Conservation (phyloP, 2,113 vertebrate species). For the Notechis scutatus region DNA sequence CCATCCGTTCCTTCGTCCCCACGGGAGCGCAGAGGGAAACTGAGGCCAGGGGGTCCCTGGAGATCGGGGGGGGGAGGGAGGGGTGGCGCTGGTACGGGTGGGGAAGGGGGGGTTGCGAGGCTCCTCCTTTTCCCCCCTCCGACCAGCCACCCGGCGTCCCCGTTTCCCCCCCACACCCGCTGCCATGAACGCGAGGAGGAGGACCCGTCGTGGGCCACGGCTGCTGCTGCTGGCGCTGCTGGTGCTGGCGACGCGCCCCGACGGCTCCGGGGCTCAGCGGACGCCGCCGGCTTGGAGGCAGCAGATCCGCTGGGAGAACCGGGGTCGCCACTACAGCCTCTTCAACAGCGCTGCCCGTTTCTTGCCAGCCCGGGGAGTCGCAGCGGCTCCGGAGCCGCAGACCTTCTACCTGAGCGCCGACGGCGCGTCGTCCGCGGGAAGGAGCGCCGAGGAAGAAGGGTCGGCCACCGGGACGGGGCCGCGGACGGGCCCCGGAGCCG, state of each 20-base stretch:
- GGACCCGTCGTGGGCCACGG: too few relatives aligned
- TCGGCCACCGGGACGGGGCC: not conserved
- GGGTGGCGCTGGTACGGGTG: too few relatives aligned
- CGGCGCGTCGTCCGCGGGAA: not conserved
- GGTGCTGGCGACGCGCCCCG: slow-evolving; percentile 41
- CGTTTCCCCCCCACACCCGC: accelerated
- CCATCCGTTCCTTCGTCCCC: not conserved
- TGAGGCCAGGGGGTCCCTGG: not conserved
- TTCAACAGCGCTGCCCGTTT: slow-evolving; percentile 70
- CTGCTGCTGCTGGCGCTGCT: not conserved
- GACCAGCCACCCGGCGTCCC: not conserved
- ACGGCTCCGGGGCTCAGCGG: slow-evolving; percentile 9
- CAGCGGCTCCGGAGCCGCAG: not conserved
- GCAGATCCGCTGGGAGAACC: slow-evolving; percentile 69
- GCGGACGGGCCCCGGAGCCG: accelerated
- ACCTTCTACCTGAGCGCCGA: slow-evolving; percentile 35
- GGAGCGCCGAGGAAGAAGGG: not conserved
- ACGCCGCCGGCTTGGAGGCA: slow-evolving; percentile 63
- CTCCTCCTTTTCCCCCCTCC: accelerated
- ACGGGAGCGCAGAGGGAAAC: not conserved
- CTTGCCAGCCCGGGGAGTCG: slow-evolving; percentile 33
- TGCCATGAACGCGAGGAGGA: not conserved
- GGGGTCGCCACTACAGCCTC: slow-evolving; percentile 67
- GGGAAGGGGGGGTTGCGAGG: accelerated
- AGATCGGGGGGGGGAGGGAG: not conserved